phyloP scores from a whole-genome alignment of 2,113 vertebrate species.

The Bos indicus region DNA sequence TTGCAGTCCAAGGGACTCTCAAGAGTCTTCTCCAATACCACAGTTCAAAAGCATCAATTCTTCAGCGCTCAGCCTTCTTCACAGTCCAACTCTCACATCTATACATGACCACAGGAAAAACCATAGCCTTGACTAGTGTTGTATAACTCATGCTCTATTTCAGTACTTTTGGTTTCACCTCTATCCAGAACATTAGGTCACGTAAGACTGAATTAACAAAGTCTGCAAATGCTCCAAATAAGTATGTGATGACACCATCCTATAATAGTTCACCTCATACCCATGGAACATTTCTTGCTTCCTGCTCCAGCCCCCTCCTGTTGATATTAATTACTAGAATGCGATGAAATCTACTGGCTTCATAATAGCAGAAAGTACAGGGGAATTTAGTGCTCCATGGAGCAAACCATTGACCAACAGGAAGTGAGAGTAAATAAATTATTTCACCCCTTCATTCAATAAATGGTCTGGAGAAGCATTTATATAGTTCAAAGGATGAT shows the following conservation, averaged over 20 bases:
- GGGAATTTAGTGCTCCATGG: background rate
- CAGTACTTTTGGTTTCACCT: background rate
- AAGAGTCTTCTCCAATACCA: no score
- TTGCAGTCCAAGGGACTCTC: no score
- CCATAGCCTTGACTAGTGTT: background rate
- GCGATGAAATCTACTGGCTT: background rate
- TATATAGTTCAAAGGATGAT: background rate
- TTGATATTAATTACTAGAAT: background rate
- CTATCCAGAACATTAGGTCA: background rate
- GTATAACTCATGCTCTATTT: background rate
- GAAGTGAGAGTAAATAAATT: background rate
- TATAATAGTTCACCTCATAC: background rate
- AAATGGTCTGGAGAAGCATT: background rate
- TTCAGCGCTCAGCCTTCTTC: no score
- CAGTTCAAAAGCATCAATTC: no score
- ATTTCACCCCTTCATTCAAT: background rate
- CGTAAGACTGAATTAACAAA: background rate
- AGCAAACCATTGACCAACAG: background rate
- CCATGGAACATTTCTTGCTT: background rate
- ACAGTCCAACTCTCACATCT: no score
- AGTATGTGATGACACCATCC: background rate
- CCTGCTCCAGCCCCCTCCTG: background rate
- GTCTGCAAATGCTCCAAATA: background rate
- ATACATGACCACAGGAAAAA: no score
- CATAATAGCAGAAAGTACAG: background rate